Percentiles rank a stretch among this genome's conserved stretches.
Evolutionary conservation across 1,140 invertebrate species (phyloP).

Genomic region (Homalodisca vitripennis): DNA sequence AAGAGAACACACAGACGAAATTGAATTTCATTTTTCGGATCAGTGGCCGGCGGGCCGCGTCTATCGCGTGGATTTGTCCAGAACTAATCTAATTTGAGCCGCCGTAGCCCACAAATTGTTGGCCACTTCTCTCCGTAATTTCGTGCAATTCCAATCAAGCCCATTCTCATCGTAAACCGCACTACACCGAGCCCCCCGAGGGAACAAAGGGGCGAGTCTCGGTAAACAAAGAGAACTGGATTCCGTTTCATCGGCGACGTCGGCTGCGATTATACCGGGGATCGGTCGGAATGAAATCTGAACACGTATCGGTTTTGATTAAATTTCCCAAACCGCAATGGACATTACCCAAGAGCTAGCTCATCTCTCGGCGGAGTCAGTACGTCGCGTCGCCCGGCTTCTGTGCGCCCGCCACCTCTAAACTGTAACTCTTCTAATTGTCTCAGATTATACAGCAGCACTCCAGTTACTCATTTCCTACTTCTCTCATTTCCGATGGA

Average conservation of each 20-base stretch:
- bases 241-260: neutral
- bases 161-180: neutral
- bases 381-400: neutral
- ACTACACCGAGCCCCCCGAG: neutral
- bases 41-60: neutral
- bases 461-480: too few species aligned
- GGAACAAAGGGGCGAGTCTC: neutral
- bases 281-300: neutral
- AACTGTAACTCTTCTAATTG: too few species aligned
- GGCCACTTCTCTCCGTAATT: constrained; percentile 8
- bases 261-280: neutral
- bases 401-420: constrained; percentile 6
- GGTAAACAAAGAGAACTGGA: constrained; percentile 14
- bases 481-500: too few species aligned
- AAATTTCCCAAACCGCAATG: neutral
- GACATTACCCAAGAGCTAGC: neutral
- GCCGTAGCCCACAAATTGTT: constrained; percentile 9
- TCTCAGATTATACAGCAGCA: too few species aligned
- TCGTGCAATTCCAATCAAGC: constrained; percentile 10
- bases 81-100: constrained; percentile 15
- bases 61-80: neutral
- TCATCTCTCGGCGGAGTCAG: neutral
- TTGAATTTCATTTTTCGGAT: constrained; percentile 18
- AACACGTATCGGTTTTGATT: constrained; percentile 2
- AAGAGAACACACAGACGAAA: constrained; percentile 10